Conservation (phyloP, 1,140 invertebrate species). For the Oreohelix idahoensis region DNA sequence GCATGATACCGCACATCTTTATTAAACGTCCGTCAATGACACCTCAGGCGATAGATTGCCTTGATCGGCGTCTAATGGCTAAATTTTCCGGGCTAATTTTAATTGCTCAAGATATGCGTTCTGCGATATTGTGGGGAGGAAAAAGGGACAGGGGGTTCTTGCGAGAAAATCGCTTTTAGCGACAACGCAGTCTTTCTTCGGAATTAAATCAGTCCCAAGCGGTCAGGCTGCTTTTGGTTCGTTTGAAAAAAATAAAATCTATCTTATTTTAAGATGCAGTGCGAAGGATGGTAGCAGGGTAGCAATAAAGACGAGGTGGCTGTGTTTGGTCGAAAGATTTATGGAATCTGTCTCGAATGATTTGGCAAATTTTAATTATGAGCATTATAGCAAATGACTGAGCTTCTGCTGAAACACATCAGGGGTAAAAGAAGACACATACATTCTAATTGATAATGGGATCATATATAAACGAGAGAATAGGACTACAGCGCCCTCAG, state of each 20-base stretch:
- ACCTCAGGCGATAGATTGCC: slow-evolving; percentile 35
- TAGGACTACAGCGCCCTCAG: no score
- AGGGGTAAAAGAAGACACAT: no score
- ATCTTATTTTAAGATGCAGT: not conserved
- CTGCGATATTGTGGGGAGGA: not conserved
- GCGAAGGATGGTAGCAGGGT: not conserved
- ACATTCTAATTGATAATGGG: no score
- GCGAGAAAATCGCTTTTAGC: no score
- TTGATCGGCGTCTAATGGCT: slow-evolving; percentile 39
- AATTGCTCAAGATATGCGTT: slow-evolving; percentile 16
- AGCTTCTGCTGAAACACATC: no score
- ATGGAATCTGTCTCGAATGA: not conserved
- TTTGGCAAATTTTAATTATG: slow-evolving; percentile 17
- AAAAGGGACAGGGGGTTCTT: no score
- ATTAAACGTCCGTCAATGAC: slow-evolving; percentile 24
- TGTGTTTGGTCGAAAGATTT: not conserved
- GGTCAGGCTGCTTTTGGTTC: slow-evolving; percentile 23
- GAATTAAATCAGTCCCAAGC: slow-evolving; percentile 34
- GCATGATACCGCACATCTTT: slow-evolving; percentile 21
- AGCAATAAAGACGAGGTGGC: not conserved
- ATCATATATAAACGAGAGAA: no score
- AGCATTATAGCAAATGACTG: slow-evolving; percentile 2
- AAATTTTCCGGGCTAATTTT: slow-evolving; percentile 40
- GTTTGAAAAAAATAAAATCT: not conserved
- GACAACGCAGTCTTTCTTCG: slow-evolving; percentile 19